Conservation (phyloP, 2,888 invertebrate genomes). For the Lasiommata megera region DNA sequence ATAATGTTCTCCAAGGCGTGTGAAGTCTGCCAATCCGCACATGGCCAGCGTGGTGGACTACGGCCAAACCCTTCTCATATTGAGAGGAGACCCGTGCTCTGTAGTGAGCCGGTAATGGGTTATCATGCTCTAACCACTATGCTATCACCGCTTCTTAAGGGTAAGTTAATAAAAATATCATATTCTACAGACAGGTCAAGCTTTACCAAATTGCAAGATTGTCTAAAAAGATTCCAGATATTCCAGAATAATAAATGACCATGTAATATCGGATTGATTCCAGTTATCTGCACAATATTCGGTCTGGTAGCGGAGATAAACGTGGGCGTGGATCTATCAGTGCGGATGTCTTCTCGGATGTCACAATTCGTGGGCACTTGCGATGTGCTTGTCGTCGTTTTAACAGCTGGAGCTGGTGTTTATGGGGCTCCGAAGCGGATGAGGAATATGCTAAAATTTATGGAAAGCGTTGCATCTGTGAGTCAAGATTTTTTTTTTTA, state of each 20-base stretch:
- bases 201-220: neutral
- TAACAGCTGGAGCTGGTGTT: constrained; percentile 74
- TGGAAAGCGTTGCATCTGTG: constrained; percentile 74
- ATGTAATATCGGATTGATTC: constrained; percentile 21
- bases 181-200: too few relatives aligned
- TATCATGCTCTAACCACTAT: too few relatives aligned
- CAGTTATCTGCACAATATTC: constrained; percentile 68
- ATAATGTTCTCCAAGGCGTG: too few relatives aligned
- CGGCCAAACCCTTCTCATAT: too few relatives aligned
- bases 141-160: too few relatives aligned
- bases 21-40: too few relatives aligned
- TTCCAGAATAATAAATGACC: neutral
- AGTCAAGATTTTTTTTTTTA: too few relatives aligned
- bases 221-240: too few relatives aligned
- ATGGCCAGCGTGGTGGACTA: too few relatives aligned
- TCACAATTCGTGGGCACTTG: constrained; percentile 80
- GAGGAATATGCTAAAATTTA: constrained; percentile 72
- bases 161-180: too few relatives aligned
- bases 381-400: constrained; percentile 79
- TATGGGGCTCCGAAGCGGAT: constrained; percentile 76
- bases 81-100: too few relatives aligned
- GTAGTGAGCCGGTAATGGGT: too few relatives aligned
- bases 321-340: constrained; percentile 75
- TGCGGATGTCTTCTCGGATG: constrained; percentile 78
- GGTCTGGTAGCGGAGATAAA: constrained; percentile 79